Conservation (phyloP, 2,888 invertebrate species). For the Cheilosia grossa region DNA sequence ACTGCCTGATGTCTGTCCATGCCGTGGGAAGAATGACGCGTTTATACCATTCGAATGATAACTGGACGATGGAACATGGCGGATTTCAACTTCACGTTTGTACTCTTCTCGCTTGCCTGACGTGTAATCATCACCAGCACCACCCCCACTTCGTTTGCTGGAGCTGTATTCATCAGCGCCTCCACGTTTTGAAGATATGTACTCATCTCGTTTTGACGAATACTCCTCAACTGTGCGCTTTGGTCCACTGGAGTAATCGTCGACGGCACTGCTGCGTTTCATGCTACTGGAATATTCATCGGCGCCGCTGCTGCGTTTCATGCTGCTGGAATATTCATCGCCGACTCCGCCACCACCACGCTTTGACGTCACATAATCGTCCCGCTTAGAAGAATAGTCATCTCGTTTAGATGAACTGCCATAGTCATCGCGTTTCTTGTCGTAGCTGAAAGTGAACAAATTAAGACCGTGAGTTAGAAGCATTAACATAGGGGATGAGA, state of each 20-base stretch:
- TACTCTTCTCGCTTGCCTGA: slow-evolving; percentile 78
- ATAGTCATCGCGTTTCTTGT: slow-evolving; percentile 82
- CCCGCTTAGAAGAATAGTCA: slow-evolving; percentile 80
- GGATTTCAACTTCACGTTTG: slow-evolving; percentile 82
- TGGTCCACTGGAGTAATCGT: slow-evolving; percentile 79
- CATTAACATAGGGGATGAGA: too few relatives aligned
- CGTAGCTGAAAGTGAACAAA: slow-evolving; percentile 76
- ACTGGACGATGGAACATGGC: slow-evolving; percentile 79
- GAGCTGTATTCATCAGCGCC: slow-evolving; percentile 76
- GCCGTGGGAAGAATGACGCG: slow-evolving; percentile 56
- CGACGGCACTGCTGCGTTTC: slow-evolving; percentile 79
- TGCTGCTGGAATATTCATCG: slow-evolving; percentile 76
- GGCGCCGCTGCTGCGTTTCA: slow-evolving; percentile 76
- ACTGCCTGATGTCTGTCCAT: slow-evolving; percentile 64
- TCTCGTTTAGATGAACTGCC: slow-evolving; percentile 72
- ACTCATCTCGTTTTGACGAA: slow-evolving; percentile 78
- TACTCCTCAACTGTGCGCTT: slow-evolving; percentile 78
- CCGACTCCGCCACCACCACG: slow-evolving; percentile 73
- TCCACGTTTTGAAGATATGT: slow-evolving; percentile 77
- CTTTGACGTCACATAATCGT: slow-evolving; percentile 79
- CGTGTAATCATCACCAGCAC: slow-evolving; percentile 76
- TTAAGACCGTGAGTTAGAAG: neutral
- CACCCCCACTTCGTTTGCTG: slow-evolving; percentile 77
- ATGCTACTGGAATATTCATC: slow-evolving; percentile 77
- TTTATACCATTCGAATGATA: slow-evolving; percentile 76